Base-by-base conservation (phyloP, 2,113 vertebrate species). In the Trematocara macrostoma region DNA sequence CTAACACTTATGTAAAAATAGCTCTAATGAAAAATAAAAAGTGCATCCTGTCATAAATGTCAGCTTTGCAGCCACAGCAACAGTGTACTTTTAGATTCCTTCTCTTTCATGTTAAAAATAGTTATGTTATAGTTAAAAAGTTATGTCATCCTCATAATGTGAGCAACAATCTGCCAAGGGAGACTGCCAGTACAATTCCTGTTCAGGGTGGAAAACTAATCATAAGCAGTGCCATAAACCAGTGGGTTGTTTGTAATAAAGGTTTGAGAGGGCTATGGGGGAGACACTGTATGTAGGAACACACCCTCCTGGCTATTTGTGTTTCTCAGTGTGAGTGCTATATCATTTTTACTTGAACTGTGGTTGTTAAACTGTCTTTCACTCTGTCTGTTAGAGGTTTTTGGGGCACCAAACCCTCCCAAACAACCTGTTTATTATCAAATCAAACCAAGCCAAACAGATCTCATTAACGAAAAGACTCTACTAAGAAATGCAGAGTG, bases 31-130 rank as follows among this genome's bases (percentile, higher is more conserved):
- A 42, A 29, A 79, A 23, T 51, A 71, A 74, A 74, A 56, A 40
- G 4, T 51, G 34, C 11, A 42, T 47, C 49, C 49, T 59, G 40
- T 53, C 20, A 35, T 23, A 55, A 59, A 82, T 45, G 16, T 56
- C 49, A 84, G 20, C 31, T 79, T 83, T 23, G 67, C 23, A 47
- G 67, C 67, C 67, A 74, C 59, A 82, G 51, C 15, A 81, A 15
- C 34, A 14, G 18, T 23, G 10, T 6, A 20, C 71, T 23, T 31
- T 35, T 83, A 14, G 29, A 53, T 55, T 74, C 20, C 55, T 81
- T 79, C 51, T 16, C 45, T 26, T 40, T 71, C 53, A 6, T 55
- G 49, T 79, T 87, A 83, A 88, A 93, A 90, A 88, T 86, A 88
- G 83, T n/a, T n/a, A n/a, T n/a, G n/a, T n/a, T n/a, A n/a, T n/a